A percentile compares a stretch with the other conserved stretches of the same genome.
Evolutionary conservation across 1,140 invertebrate species (phyloP).

Genomic region (Lysiphlebus fabarum): DNA sequence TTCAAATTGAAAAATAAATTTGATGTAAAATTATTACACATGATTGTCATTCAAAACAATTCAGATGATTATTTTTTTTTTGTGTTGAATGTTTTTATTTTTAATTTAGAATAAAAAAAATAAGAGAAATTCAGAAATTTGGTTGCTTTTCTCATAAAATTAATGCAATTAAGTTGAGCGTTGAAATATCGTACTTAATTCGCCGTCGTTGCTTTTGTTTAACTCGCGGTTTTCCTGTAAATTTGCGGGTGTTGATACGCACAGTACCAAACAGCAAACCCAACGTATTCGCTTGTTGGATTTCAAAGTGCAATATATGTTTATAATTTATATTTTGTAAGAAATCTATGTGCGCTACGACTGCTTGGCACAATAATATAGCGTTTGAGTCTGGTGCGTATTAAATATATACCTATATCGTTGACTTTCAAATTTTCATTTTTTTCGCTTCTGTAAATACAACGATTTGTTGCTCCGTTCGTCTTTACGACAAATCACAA

Average conservation of each 20-base stretch:
- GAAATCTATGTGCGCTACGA: slow-evolving; percentile 22
- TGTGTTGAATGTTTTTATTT: no score
- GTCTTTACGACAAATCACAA: no score
- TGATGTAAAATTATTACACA: no score
- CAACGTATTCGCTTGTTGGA: slow-evolving; percentile 16
- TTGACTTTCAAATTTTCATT: slow-evolving; percentile 11
- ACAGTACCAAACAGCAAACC: slow-evolving; percentile 12
- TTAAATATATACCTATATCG: slow-evolving; percentile 4
- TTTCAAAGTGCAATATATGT: slow-evolving; percentile 20
- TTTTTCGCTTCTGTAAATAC: slow-evolving; percentile 14
- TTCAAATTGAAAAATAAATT: no score
- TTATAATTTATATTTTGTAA: slow-evolving; percentile 22
- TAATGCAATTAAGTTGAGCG: slow-evolving; percentile 44
- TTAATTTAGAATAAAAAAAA: not conserved
- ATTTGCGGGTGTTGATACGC: slow-evolving; percentile 10
- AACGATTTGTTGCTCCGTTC: not conserved
- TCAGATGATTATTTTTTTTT: no score
- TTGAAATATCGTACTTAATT: slow-evolving; percentile 46
- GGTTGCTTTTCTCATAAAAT: slow-evolving; percentile 25
- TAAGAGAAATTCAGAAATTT: slow-evolving; percentile 21
- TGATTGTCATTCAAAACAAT: no score
- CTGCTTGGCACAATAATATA: slow-evolving; percentile 7
- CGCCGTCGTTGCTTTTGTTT: slow-evolving; percentile 37
- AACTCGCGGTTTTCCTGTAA: slow-evolving; percentile 28
- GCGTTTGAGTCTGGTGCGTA: slow-evolving; percentile 12